Percentiles rank a stretch among this genome's conserved stretches.
These are phyloP conservation scores for Callithrix jacchus DNA, from an alignment of 2,113 vertebrate genomes.

Conservation along the genomic window DNA sequence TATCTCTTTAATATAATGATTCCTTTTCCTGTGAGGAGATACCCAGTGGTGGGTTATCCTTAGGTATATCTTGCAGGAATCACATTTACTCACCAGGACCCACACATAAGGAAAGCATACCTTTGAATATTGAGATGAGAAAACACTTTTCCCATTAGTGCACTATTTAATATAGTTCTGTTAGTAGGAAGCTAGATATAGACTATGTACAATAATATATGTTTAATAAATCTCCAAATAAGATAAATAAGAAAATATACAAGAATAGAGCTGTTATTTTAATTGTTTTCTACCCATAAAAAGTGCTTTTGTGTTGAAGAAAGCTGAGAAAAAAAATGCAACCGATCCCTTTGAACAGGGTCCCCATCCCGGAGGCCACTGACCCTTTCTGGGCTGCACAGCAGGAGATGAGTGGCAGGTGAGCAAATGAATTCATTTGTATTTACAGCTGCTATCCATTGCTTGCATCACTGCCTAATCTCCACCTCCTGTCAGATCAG, in stretches of 20 bases:
- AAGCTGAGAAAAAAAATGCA: background rate
- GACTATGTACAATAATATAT: background rate
- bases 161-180: background rate
- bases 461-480: too few species aligned
- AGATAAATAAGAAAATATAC: background rate
- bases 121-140: background rate
- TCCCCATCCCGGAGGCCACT: too few species aligned
- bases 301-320: background rate
- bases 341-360: background rate
- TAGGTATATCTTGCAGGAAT: background rate
- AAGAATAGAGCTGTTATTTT: background rate
- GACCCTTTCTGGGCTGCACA: too few species aligned
- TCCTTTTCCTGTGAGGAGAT: background rate
- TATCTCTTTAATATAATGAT: background rate
- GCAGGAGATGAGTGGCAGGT: too few species aligned
- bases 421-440: too few species aligned
- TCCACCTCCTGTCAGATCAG: too few species aligned
- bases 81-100: background rate
- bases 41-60: background rate
- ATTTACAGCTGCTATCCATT: too few species aligned
- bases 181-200: background rate
- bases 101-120: background rate
- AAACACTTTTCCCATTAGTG: background rate
- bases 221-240: constrained; percentile 22
- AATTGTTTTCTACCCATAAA: constrained; percentile 26